Conservation (phyloP, 2,113 vertebrate genomes). For the Montifringilla adamsi region DNA sequence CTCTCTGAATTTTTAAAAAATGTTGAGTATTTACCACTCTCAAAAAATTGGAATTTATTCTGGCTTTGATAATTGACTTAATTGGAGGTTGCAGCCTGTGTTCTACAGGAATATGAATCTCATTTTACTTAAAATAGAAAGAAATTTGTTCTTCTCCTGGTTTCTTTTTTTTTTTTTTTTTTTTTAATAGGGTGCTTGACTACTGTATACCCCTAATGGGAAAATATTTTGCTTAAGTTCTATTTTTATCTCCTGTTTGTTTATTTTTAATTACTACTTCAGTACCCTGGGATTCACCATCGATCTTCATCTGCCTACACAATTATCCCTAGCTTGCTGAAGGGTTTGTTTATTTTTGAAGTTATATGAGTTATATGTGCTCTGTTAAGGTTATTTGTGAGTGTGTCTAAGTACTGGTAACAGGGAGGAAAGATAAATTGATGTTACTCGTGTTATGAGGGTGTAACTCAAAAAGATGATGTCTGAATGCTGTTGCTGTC, state of each 20-base stretch:
- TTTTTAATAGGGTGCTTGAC: conserved; percentile 30
- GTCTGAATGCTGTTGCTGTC: neutral
- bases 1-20: neutral
- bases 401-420: neutral
- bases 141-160: neutral
- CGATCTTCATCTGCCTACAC: conserved; percentile 56
- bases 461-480: neutral
- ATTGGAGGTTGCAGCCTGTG: neutral
- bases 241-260: conserved; percentile 60
- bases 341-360: conserved; percentile 53
- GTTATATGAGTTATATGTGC: neutral
- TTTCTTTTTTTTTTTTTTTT: neutral
- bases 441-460: neutral
- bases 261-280: conserved; percentile 67
- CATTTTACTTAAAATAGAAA: conserved; percentile 32
- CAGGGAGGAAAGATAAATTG: neutral
- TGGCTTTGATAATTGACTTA: neutral
- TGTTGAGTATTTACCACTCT: neutral
- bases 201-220: neutral
- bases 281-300: conserved; percentile 37
- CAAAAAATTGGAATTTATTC: neutral
- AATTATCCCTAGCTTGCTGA: conserved; percentile 40
- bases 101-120: neutral
- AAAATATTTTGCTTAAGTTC: conserved; percentile 51
- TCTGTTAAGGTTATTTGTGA: neutral